phyloP scores from a whole-genome alignment of 92 coral and sea anemone species.

The Phymanthus crucifer region DNA sequence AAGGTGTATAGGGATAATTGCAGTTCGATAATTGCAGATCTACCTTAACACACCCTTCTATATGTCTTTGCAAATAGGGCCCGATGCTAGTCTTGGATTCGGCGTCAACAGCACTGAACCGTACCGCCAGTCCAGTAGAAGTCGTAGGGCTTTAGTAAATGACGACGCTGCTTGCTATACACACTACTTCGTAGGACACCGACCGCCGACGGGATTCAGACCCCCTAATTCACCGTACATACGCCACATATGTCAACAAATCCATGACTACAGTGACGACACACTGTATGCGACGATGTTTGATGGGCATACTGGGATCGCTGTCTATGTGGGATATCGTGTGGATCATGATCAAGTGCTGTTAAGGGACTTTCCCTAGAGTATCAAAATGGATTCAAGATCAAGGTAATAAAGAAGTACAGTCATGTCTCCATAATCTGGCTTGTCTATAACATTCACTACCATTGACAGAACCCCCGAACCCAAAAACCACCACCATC shows the following conservation, averaged over 20 bases:
- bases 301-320: neutral
- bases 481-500: too few species aligned
- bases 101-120: neutral
- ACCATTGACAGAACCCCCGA: too few species aligned
- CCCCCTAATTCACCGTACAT: neutral
- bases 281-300: neutral
- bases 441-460: too few species aligned
- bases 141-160: neutral
- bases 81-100: neutral
- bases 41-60: too few species aligned
- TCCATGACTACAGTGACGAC: neutral
- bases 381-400: neutral
- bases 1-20: too few species aligned
- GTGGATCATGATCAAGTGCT: neutral
- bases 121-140: neutral
- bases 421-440: too few species aligned
- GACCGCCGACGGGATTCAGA: neutral
- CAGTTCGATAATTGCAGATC: too few species aligned
- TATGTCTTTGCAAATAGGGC: neutral
- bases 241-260: neutral
- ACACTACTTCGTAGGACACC: neutral
- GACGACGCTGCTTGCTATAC: neutral
- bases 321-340: neutral
- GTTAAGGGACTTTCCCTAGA: neutral
- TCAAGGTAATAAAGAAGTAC: neutral